These are phyloP conservation scores for Cebidichthys violaceus DNA, from an alignment of 2,113 vertebrate genomes.

Conservation along the genomic window DNA sequence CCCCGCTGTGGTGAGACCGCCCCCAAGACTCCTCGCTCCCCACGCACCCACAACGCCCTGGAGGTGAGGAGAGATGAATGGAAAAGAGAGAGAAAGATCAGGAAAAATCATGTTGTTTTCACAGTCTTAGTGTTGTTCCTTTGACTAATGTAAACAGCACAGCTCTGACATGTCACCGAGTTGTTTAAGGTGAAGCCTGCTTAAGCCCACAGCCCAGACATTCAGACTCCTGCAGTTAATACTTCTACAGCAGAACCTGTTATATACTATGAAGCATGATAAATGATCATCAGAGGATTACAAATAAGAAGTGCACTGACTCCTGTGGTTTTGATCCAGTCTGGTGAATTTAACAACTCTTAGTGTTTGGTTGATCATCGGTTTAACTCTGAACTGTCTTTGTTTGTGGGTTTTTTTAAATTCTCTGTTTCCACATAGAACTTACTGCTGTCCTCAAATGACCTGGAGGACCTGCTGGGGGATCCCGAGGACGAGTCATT, in stretches of 20 bases:
- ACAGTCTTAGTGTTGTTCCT: background rate
- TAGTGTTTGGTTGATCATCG: slow-evolving; percentile 43
- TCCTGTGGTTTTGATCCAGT: slow-evolving; percentile 54
- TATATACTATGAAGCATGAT: slow-evolving; percentile 13
- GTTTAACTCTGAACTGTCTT: background rate
- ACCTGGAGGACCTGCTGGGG: slow-evolving; percentile 78
- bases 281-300: slow-evolving; percentile 38
- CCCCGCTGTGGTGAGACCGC: slow-evolving; percentile 60
- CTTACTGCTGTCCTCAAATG: slow-evolving; percentile 78
- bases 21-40: slow-evolving; percentile 56
- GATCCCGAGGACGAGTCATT: slow-evolving; percentile 47
- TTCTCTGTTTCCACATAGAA: slow-evolving; percentile 67
- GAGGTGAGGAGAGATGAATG: slow-evolving; percentile 69
- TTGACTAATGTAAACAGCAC: background rate
- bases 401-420: slow-evolving; percentile 32
- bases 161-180: slow-evolving; percentile 14
- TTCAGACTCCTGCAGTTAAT: slow-evolving; percentile 47
- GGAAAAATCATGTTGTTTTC: background rate
- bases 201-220: slow-evolving; percentile 45
- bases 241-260: slow-evolving; percentile 13
- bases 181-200: slow-evolving; percentile 39
- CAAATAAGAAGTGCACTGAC: slow-evolving; percentile 34
- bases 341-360: slow-evolving; percentile 41
- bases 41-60: slow-evolving; percentile 21
- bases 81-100: background rate